These are phyloP conservation scores for Diphyllodes magnificus DNA, from an alignment of 2,113 vertebrate species.

Conservation along the genomic window DNA sequence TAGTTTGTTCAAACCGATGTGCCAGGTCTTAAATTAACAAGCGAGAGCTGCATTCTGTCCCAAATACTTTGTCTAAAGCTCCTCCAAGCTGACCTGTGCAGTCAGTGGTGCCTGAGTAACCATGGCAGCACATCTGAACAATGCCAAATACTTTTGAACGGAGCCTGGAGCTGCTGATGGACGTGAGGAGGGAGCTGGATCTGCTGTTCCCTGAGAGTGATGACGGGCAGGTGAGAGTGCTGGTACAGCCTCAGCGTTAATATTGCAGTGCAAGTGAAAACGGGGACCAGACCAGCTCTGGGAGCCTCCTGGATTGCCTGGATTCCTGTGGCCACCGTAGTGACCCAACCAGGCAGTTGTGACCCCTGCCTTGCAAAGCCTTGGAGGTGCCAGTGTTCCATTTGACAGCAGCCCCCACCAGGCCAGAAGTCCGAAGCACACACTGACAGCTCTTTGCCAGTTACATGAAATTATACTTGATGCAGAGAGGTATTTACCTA, in stretches of 20 bases:
- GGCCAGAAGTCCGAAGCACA: background rate
- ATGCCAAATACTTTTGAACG: conserved; percentile 11
- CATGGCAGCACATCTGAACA: conserved; percentile 56
- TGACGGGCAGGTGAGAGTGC: accelerated
- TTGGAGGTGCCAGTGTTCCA: background rate
- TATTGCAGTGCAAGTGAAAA: background rate
- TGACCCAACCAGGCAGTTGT: background rate
- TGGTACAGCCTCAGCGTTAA: background rate
- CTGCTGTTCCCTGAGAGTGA: background rate
- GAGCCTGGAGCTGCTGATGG: background rate
- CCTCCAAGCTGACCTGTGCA: conserved; percentile 29
- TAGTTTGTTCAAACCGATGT: background rate
- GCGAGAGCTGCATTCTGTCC: background rate
- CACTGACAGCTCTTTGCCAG: background rate
- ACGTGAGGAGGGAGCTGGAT: background rate
- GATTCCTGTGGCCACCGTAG: background rate
- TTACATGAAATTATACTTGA: background rate
- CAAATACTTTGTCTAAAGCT: conserved; percentile 46
- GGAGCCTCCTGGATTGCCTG: background rate
- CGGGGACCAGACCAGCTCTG: background rate
- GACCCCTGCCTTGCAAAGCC: background rate
- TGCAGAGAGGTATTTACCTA: conserved; percentile 11
- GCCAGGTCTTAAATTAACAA: background rate
- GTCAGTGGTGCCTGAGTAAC: conserved; percentile 50
- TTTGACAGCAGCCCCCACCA: background rate